Evolutionary conservation across 2,113 vertebrate genomes (phyloP).

Genomic region (Chaetops frenatus): DNA sequence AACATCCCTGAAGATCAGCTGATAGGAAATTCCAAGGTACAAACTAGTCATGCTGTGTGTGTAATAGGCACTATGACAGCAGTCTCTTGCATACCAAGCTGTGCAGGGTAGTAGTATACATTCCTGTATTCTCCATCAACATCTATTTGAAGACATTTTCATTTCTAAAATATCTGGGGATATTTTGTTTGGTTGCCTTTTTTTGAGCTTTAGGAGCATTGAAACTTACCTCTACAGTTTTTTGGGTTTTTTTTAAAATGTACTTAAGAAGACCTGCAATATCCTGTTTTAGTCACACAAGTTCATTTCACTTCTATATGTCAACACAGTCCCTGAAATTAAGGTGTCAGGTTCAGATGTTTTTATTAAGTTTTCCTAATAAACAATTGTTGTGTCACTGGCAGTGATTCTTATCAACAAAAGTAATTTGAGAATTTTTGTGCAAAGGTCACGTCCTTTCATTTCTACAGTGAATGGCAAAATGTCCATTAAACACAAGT

Average conservation of each 20-base stretch:
- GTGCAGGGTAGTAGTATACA: background rate
- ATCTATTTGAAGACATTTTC: background rate
- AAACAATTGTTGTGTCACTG: background rate
- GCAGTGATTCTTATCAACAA: background rate
- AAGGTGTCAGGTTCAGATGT: background rate
- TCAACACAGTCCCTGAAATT: background rate
- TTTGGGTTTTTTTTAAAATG: fast-evolving
- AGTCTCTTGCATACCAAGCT: background rate
- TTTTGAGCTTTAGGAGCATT: background rate
- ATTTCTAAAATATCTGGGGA: background rate
- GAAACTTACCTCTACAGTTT: background rate
- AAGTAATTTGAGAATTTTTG: background rate
- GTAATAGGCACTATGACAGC: background rate
- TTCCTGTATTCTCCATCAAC: background rate
- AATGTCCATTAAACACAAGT: background rate
- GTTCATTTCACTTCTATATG: background rate
- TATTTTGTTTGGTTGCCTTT: background rate
- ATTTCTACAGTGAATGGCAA: background rate
- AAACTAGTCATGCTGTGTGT: background rate
- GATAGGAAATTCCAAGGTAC: background rate
- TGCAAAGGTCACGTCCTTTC: background rate
- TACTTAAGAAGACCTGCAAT: background rate
- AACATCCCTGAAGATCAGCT: background rate
- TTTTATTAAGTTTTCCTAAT: background rate
- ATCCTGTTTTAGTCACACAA: background rate